phyloP scores from a whole-genome alignment of 1,140 invertebrate species.

The Drosophila tristis region DNA sequence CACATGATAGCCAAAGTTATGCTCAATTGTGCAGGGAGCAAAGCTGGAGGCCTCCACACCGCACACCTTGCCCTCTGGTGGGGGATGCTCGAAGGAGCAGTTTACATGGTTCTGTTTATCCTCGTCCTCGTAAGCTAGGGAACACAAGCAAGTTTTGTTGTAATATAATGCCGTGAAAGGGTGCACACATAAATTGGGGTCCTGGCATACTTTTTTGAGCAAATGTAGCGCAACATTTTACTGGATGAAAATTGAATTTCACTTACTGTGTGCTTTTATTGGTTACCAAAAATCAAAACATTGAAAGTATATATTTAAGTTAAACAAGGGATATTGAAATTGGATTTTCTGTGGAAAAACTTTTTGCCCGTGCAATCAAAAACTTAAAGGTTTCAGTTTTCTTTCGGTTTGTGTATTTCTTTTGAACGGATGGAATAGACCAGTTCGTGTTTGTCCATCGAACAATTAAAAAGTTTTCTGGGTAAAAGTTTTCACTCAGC shows the following conservation, averaged over 20 bases:
- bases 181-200: background rate
- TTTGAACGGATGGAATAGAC: no score
- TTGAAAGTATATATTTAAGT: slow-evolving; percentile 17
- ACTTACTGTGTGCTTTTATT: slow-evolving; percentile 68
- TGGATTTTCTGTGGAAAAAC: no score
- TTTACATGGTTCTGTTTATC: slow-evolving; percentile 77
- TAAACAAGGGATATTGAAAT: background rate
- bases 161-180: background rate
- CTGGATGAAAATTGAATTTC: slow-evolving; percentile 11
- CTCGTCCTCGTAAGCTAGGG: slow-evolving; percentile 73
- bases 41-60: slow-evolving; percentile 61
- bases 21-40: slow-evolving; percentile 86
- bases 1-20: slow-evolving; percentile 91
- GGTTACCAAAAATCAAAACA: slow-evolving; percentile 55
- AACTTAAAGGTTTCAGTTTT: no score
- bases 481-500: no score
- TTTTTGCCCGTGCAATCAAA: no score
- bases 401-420: no score
- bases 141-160: background rate
- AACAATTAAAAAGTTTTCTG: no score
- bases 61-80: slow-evolving; percentile 72
- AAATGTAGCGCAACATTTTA: no score
- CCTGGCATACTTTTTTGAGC: slow-evolving; percentile 1
- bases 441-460: no score
- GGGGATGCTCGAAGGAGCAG: slow-evolving; percentile 73